Percentiles rank a stretch among this genome's conserved stretches.
Evolutionary conservation across 2,113 vertebrate genomes (phyloP).

Genomic region (Bubalus kerabau): DNA sequence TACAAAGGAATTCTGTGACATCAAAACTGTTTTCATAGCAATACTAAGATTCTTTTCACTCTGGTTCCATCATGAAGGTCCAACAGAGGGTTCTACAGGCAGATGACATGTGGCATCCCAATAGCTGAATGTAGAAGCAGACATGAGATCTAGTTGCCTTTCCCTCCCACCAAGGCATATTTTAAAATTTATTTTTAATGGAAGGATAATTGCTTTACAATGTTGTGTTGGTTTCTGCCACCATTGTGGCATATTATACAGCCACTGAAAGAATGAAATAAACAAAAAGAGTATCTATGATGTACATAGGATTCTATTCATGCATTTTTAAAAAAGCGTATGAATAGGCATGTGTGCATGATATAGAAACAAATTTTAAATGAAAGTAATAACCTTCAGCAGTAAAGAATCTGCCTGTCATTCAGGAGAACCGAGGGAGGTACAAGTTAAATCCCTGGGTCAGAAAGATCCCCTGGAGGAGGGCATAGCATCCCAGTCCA

Average conservation of each 20-base stretch:
- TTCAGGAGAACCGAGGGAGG: neutral
- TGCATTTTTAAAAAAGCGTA: neutral
- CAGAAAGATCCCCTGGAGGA: neutral
- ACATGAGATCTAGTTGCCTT: neutral
- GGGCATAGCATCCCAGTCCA: neutral
- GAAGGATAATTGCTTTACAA: neutral
- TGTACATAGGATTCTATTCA: neutral
- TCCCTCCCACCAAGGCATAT: neutral
- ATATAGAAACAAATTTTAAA: neutral
- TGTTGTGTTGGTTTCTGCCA: neutral
- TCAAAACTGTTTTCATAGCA: neutral
- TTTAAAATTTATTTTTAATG: neutral
- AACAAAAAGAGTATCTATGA: neutral
- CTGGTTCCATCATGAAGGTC: neutral
- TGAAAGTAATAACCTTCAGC: neutral
- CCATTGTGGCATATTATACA: neutral
- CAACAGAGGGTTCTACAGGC: neutral
- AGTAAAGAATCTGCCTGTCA: neutral
- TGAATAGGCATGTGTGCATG: neutral
- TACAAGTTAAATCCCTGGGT: neutral
- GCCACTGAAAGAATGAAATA: neutral
- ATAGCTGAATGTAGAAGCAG: neutral
- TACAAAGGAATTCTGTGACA: neutral
- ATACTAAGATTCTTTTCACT: neutral
- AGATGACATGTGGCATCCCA: fast-evolving